Evolutionary conservation across 1,140 invertebrate species (phyloP).

Genomic region (Scaptomyza pallida): DNA sequence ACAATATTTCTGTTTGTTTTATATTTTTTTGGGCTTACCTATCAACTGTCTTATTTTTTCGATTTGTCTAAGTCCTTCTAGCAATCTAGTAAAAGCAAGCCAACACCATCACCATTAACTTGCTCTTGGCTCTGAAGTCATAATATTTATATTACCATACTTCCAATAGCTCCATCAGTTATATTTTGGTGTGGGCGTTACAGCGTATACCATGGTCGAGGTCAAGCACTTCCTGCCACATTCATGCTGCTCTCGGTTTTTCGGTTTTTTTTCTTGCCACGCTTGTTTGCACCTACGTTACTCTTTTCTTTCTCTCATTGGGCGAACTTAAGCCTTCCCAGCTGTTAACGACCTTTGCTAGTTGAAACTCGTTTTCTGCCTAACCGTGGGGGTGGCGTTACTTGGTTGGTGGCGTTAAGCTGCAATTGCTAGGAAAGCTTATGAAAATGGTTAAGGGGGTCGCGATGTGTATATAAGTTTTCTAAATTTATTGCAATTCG

Average conservation of each 20-base stretch:
- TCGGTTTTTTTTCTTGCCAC: constrained; percentile 23
- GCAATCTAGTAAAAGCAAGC: background rate
- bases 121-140: constrained; percentile 4
- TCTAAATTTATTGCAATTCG: constrained; percentile 80
- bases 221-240: constrained; percentile 54
- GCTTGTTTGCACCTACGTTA: constrained; percentile 72
- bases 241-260: constrained; percentile 26
- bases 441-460: constrained; percentile 59
- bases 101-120: background rate
- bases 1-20: too few relatives aligned
- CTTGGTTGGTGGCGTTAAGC: constrained; percentile 34
- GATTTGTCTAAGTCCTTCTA: background rate
- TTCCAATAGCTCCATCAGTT: constrained; percentile 32
- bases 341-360: constrained; percentile 77
- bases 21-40: too few relatives aligned
- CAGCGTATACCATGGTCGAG: constrained; percentile 73
- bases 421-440: constrained; percentile 66
- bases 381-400: constrained; percentile 22
- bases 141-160: constrained; percentile 57
- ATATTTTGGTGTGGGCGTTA: constrained; percentile 13
- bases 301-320: constrained; percentile 34
- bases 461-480: constrained; percentile 73
- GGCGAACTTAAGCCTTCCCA: constrained; percentile 65
- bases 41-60: too few relatives aligned
- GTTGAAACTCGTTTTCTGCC: constrained; percentile 61